A percentile compares a stretch with the other conserved stretches of the same genome.
Evolutionary conservation across 2,797 vertebrate genomes (phyloP).

Genomic region (Peromyscus melanophrys): DNA sequence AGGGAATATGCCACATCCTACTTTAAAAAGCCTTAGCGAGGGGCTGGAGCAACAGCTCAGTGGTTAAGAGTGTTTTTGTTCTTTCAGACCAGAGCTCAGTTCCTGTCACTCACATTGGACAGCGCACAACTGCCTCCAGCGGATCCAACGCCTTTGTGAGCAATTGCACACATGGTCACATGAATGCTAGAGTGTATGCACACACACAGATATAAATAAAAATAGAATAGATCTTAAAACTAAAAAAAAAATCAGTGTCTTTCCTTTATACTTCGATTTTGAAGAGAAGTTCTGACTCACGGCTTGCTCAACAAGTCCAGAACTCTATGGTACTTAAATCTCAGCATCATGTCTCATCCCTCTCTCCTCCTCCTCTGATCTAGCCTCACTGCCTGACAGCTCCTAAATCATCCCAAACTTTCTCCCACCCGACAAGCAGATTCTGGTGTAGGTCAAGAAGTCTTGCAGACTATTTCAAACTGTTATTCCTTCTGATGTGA

Average conservation of each 20-base stretch:
- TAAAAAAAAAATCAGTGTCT: neutral
- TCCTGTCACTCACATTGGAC: too few relatives aligned
- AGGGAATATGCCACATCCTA: neutral
- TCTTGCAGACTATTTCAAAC: neutral
- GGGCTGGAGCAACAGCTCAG: neutral
- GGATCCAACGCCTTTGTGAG: neutral
- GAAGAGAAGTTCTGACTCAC: neutral
- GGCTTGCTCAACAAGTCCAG: neutral
- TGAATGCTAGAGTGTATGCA: neutral
- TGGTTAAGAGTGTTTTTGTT: neutral
- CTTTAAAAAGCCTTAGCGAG: neutral
- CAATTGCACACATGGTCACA: neutral
- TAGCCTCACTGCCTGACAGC: neutral
- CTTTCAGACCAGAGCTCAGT: neutral
- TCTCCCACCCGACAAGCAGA: neutral
- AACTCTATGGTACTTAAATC: neutral
- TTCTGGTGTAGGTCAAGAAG: neutral
- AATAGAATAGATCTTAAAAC: neutral
- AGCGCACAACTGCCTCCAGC: neutral
- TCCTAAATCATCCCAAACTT: neutral
- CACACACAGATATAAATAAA: neutral
- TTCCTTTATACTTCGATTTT: neutral
- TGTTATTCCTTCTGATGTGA: constrained; percentile 49
- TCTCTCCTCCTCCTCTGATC: neutral
- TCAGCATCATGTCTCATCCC: neutral